Conservation (phyloP, 1,140 invertebrate genomes). For the Drosophila oshimai region DNA sequence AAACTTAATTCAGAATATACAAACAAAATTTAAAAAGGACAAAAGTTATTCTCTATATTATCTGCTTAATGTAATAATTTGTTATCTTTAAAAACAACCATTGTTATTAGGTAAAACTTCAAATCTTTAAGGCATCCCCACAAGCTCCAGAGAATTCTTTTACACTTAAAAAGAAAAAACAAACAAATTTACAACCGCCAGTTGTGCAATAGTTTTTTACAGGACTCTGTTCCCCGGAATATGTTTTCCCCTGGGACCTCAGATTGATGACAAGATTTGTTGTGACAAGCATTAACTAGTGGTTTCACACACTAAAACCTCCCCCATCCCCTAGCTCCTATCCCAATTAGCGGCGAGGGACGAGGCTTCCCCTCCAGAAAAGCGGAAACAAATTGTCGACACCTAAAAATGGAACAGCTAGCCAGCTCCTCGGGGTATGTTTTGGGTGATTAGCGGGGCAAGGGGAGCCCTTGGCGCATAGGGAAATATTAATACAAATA, state of each 20-base stretch:
- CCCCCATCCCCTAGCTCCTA: not conserved
- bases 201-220: conserved; percentile 53
- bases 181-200: conserved; percentile 58
- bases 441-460: no score
- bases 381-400: conserved; percentile 56
- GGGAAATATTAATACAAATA: conserved; percentile 68
- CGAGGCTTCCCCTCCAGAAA: conserved; percentile 8
- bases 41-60: no score
- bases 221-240: conserved; percentile 26
- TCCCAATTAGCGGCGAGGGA: conserved; percentile 48
- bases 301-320: conserved; percentile 56
- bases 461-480: conserved; percentile 1
- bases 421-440: conserved; percentile 3
- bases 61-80: no score
- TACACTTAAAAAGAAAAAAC: not conserved
- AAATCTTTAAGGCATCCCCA: not conserved
- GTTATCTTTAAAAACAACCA: not conserved
- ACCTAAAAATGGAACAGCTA: conserved; percentile 48
- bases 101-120: not conserved
- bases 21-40: no score
- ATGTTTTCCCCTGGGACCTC: not conserved
- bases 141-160: conserved; percentile 51
- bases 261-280: conserved; percentile 77
- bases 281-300: conserved; percentile 76
- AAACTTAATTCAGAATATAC: no score